Percentiles rank a stretch among this genome's conserved stretches.
These are phyloP conservation scores for Kryptopterus vitreolus DNA, from an alignment of 2,797 vertebrate genomes.

Conservation along the genomic window DNA sequence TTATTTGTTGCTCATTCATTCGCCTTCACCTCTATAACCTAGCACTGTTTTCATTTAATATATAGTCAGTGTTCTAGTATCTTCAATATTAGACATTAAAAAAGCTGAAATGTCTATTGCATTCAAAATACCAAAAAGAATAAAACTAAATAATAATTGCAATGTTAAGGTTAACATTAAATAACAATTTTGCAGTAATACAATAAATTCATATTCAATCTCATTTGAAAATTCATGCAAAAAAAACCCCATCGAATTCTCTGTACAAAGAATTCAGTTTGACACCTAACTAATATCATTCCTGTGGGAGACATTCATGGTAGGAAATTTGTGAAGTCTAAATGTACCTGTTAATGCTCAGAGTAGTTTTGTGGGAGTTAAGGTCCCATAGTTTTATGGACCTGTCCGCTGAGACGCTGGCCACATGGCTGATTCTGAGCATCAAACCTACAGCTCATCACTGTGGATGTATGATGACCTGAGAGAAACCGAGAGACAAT, in stretches of 20 bases:
- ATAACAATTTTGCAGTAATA: too few species aligned
- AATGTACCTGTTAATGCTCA: constrained; percentile 69
- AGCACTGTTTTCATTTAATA: background rate
- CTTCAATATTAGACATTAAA: background rate
- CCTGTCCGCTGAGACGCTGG: constrained; percentile 73
- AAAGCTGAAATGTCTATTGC: background rate
- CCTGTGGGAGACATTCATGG: background rate
- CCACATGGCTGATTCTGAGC: constrained; percentile 69
- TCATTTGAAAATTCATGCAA: too few species aligned
- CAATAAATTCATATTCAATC: too few species aligned
- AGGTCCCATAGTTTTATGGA: constrained; percentile 78
- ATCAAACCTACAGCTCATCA: constrained; percentile 77
- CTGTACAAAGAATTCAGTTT: background rate
- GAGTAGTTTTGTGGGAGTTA: constrained; percentile 63
- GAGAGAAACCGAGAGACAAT: constrained; percentile 4
- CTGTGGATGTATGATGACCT: constrained; percentile 74
- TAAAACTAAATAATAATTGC: background rate
- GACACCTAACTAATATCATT: background rate
- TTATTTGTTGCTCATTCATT: background rate
- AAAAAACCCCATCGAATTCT: background rate
- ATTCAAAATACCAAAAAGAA: background rate
- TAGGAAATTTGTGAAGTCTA: background rate
- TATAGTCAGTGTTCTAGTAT: background rate
- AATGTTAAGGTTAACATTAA: background rate
- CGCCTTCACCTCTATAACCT: too few species aligned